These are phyloP conservation scores for Coregonus clupeaformis DNA, from an alignment of 2,113 vertebrate genomes.

Conservation along the genomic window DNA sequence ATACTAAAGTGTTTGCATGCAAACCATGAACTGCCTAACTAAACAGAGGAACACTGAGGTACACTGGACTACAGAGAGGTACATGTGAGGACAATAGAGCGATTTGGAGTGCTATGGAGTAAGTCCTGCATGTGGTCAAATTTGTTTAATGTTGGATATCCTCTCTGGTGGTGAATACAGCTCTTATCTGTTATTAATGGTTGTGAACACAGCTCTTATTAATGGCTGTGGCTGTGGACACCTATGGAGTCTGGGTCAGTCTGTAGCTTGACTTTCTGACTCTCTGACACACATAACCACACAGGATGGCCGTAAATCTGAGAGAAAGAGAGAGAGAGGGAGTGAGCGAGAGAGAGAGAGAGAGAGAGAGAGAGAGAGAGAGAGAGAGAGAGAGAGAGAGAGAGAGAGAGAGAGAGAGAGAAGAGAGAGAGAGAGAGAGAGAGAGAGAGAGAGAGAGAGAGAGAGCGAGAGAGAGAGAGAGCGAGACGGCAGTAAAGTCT, in stretches of 20 bases:
- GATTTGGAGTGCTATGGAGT: neutral
- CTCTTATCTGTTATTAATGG: neutral
- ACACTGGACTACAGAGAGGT: no score
- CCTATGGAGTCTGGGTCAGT: neutral
- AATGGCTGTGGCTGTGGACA: neutral
- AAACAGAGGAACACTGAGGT: neutral
- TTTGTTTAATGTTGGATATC: neutral
- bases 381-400: neutral
- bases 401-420: constrained; percentile 7
- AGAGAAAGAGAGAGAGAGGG: constrained; percentile 9
- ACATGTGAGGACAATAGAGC: neutral
- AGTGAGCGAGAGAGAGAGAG: neutral
- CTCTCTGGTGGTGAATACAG: neutral
- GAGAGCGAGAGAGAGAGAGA: no score
- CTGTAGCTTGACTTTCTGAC: constrained; percentile 1
- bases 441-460: no score
- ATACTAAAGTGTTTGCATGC: no score
- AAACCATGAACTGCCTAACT: neutral
- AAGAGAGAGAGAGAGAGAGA: neutral
- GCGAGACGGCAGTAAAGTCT: constrained; percentile 41
- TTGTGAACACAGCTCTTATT: neutral
- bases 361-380: constrained; percentile 10
- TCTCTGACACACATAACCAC: constrained; percentile 37
- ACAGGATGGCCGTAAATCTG: constrained; percentile 29
- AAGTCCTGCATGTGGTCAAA: neutral